Conservation (phyloP, 2,113 vertebrate genomes). For the Amblyornis subalaris region DNA sequence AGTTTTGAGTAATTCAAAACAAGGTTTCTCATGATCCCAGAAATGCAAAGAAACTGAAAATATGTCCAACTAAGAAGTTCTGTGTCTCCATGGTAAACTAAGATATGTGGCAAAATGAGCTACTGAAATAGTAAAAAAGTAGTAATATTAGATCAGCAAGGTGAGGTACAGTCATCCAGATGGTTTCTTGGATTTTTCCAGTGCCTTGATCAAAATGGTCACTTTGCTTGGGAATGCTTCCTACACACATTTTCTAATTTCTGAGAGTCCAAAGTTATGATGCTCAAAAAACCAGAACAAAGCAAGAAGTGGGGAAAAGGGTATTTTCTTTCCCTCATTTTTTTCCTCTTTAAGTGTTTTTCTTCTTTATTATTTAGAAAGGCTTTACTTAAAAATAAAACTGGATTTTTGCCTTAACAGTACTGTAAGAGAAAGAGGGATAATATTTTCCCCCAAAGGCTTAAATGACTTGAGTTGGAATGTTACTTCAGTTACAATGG, state of each 20-base stretch:
- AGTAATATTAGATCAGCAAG: not conserved
- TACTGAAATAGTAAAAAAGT: not conserved
- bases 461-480: not conserved
- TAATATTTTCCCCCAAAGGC: not conserved
- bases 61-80: not conserved
- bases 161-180: not conserved
- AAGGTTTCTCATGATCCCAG: not conserved
- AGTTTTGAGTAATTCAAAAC: not conserved
- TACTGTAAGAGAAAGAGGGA: not conserved
- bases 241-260: not conserved
- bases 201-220: not conserved
- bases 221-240: not conserved
- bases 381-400: not conserved
- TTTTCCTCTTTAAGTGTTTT: not conserved
- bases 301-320: not conserved
- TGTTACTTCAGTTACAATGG: not conserved
- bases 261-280: not conserved
- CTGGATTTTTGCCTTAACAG: not conserved
- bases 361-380: not conserved
- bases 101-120: not conserved
- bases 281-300: not conserved
- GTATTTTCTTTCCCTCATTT: not conserved
- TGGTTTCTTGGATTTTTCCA: not conserved
- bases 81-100: not conserved
- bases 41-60: not conserved